Evolutionary conservation across 1,140 invertebrate species (phyloP), one percentile per base, ranked within the genome.

Genomic region (Leptinotarsa defecta): DNA sequence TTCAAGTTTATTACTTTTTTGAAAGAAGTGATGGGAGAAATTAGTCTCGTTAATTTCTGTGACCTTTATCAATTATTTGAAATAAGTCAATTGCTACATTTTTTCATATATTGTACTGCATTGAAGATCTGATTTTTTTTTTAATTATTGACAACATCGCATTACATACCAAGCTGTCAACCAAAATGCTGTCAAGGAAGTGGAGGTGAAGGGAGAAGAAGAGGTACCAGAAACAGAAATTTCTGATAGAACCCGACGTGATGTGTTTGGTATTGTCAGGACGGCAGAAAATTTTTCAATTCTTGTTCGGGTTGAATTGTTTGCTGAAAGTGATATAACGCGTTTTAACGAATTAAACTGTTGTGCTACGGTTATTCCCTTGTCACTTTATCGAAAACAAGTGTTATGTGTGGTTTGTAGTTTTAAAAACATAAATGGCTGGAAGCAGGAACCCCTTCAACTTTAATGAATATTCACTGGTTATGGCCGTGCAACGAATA

Each of bases 401-500:
- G 52, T 57, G 17, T 57, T 57, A 19, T 57, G 52, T 43, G 34
- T 43, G 34, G 8, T 43, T 43, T 11, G 34, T 11, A 43, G 34
- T 57, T 57, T 57, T 57, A 19, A 57, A 57, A 57, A 57, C 52
- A 57, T 57, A 57, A 15, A 57, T 57, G 52, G 52, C 52, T 57
- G 52, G 52, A 57, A 57, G 52, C n/a, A 57, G n/a, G 52, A 19
- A 57, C 52, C 52, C 52, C 52, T 57, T 57, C 52, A 57, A 57
- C 52, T 57, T 57, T 15, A 57, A n/a, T 57, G 52, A 19, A 57
- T 57, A 57, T 57, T 57, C n/a, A 19, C 52, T 4, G 52, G 52
- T 57, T 15, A 57, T 19, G 52, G 17, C 52, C n/a, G 52, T 17
- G n/a, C 52, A 57, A 2, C 52, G n/a, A 57, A 57, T 17, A 17